These are phyloP conservation scores for Rhinopithecus roxellana DNA, from an alignment of 2,113 vertebrate species.

Conservation along the genomic window DNA sequence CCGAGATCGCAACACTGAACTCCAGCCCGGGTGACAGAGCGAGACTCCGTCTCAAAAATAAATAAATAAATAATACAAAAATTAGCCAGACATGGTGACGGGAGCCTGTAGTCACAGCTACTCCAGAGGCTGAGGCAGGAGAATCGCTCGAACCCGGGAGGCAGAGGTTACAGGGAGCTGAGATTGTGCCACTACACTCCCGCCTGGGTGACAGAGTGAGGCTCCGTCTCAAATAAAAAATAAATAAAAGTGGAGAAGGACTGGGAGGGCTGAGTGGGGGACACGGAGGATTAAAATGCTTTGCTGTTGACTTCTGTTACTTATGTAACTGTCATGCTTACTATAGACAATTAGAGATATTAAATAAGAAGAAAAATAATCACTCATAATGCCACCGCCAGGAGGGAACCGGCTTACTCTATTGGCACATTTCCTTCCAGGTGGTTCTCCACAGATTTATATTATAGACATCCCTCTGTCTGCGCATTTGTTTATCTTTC, in stretches of 20 bases:
- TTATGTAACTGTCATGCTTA: not conserved
- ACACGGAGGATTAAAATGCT: fast-evolving
- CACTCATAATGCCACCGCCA: fast-evolving
- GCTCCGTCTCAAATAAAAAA: not conserved
- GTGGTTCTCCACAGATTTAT: fast-evolving
- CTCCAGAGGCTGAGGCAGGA: too few species aligned
- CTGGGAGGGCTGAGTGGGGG: not conserved
- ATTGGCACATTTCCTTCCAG: fast-evolving
- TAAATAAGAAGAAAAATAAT: not conserved
- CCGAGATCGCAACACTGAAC: too few species aligned
- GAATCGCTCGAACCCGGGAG: too few species aligned
- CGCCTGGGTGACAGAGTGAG: not conserved
- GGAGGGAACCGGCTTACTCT: not conserved
- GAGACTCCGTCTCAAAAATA: too few species aligned
- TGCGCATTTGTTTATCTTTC: fast-evolving
- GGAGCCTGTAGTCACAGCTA: too few species aligned
- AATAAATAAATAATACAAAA: too few species aligned
- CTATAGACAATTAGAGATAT: not conserved
- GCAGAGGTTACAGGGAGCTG: too few species aligned
- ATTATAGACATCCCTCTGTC: not conserved
- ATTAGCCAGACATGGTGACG: too few species aligned
- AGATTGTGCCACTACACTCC: too few species aligned
- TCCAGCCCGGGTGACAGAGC: too few species aligned
- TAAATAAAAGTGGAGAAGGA: not conserved
- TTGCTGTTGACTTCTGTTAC: not conserved